These are phyloP conservation scores for Bubo blakistoni DNA, from an alignment of 2,113 vertebrate species.

Conservation along the genomic window DNA sequence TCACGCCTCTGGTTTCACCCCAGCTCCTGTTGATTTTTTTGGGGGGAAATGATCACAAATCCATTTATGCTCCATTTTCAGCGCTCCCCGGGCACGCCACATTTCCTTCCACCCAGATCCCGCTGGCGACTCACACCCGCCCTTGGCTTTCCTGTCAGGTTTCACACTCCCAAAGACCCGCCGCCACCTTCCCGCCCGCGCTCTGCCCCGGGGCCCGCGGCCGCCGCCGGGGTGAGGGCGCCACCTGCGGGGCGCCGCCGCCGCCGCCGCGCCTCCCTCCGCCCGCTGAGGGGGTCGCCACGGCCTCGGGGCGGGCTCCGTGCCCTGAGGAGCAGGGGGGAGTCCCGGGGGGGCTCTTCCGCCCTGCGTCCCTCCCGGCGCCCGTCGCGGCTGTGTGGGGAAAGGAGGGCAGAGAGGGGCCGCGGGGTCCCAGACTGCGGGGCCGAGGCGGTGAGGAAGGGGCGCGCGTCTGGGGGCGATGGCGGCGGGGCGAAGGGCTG, in stretches of 20 bases:
- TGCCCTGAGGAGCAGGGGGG: not conserved
- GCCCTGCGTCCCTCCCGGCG: too few relatives aligned
- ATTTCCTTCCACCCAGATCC: not conserved
- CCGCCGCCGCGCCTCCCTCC: not conserved
- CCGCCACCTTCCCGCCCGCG: not conserved
- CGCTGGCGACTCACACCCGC: too few relatives aligned
- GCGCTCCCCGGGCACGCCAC: accelerated
- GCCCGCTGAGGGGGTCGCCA: not conserved
- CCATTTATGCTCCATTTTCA: not conserved
- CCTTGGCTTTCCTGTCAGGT: not conserved
- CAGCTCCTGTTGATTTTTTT: not conserved
- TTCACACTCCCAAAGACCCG: accelerated
- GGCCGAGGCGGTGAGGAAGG: too few relatives aligned
- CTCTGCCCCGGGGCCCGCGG: not conserved
- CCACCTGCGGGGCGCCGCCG: not conserved
- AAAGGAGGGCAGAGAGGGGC: not conserved
- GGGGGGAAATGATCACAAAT: not conserved
- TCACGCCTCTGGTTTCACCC: not conserved
- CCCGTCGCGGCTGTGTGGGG: not conserved
- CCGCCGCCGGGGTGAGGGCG: not conserved
- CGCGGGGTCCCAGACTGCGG: not conserved
- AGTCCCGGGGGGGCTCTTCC: not conserved
- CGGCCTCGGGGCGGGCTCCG: not conserved
- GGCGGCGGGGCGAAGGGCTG: not conserved
- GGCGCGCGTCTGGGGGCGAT: too few relatives aligned